phyloP scores from a whole-genome alignment of 53 echinoderm and acorn worm species.

The Echinometra lucunter region DNA sequence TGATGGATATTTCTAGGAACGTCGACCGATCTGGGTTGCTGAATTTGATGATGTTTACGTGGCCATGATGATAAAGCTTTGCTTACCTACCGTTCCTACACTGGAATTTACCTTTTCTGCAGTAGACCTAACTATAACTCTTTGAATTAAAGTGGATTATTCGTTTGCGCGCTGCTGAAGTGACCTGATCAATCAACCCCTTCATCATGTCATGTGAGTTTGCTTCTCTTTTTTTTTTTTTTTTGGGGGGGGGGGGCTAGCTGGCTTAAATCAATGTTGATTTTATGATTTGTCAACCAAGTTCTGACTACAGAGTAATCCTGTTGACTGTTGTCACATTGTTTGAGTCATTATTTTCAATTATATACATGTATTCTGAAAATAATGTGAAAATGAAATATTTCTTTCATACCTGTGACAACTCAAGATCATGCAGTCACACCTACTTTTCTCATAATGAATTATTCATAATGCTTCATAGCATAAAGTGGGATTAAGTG shows the following conservation, averaged over 20 bases:
- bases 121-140: not conserved
- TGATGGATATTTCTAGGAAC: not conserved
- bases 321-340: too few species aligned
- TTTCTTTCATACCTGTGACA: too few species aligned
- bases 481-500: too few species aligned
- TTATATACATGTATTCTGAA: too few species aligned
- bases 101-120: not conserved
- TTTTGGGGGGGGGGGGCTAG: too few species aligned
- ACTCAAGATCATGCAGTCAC: too few species aligned
- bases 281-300: not conserved
- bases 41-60: not conserved
- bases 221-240: not conserved
- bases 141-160: conserved; percentile 30
- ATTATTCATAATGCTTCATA: too few species aligned
- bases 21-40: not conserved
- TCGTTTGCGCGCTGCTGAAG: not conserved
- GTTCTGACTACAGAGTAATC: too few species aligned
- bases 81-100: not conserved
- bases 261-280: not conserved
- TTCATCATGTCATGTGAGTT: conserved; percentile 29
- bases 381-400: too few species aligned
- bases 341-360: too few species aligned
- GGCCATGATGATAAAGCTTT: not conserved
- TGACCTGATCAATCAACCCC: conserved; percentile 28
- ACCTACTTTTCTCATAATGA: too few species aligned